Conservation (phyloP, 37 sponge, comb jelly and placozoan genomes). For the Haliclona indistincta region DNA sequence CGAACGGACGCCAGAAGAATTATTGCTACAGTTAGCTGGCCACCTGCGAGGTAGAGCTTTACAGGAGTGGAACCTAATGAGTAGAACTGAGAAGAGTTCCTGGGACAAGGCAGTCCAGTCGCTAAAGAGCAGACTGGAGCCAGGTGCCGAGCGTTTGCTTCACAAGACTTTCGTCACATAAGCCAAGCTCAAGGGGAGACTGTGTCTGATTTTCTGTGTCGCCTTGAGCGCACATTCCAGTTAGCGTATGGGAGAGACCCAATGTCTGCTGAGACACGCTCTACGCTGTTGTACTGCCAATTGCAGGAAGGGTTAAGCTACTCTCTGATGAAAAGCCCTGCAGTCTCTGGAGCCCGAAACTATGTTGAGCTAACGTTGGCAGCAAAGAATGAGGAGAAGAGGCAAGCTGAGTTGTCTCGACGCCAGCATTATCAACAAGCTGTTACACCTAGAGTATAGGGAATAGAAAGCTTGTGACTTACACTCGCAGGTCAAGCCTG, state of each 20-base stretch:
- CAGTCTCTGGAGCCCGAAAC: slow-evolving; percentile 44
- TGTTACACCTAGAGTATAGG: too few species aligned
- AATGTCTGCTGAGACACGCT: slow-evolving; percentile 32
- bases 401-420: slow-evolving; percentile 28
- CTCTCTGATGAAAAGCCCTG: slow-evolving; percentile 25
- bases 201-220: slow-evolving; percentile 32
- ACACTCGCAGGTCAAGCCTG: too few species aligned
- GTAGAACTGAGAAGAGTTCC: slow-evolving; percentile 4
- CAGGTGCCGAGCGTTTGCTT: slow-evolving; percentile 24
- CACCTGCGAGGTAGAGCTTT: slow-evolving; percentile 37
- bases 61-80: slow-evolving; percentile 39
- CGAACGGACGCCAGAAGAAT: slow-evolving; percentile 33
- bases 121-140: slow-evolving; percentile 8
- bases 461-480: too few species aligned
- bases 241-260: slow-evolving; percentile 35
- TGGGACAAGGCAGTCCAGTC: not conserved
- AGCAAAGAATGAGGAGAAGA: slow-evolving; percentile 44
- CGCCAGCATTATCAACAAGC: slow-evolving; percentile 6
- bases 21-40: slow-evolving; percentile 43
- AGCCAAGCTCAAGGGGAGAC: slow-evolving; percentile 26
- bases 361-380: slow-evolving; percentile 23
- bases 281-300: slow-evolving; percentile 28
- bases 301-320: slow-evolving; percentile 32
- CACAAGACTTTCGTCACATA: slow-evolving; percentile 50
- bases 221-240: slow-evolving; percentile 30